A percentile compares a stretch with the other conserved stretches of the same genome.
phyloP scores from a whole-genome alignment of 2,797 vertebrate genomes.

The Staurois parvus region DNA sequence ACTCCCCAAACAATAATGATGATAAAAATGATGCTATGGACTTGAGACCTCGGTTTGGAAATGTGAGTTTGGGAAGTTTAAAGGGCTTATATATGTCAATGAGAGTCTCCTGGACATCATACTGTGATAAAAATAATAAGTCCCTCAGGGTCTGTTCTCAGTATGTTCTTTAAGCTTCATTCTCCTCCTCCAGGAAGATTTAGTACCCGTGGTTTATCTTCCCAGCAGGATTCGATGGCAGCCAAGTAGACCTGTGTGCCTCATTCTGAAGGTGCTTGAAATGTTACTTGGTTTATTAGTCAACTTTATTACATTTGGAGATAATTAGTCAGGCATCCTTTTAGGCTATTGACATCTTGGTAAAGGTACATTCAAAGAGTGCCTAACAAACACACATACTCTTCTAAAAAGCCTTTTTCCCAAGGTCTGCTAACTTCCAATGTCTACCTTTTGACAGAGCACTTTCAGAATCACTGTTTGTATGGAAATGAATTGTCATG shows the following conservation, averaged over 20 bases:
- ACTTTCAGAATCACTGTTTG: not conserved
- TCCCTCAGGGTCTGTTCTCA: constrained; percentile 67
- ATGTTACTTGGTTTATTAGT: constrained; percentile 39
- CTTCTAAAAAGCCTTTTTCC: not conserved
- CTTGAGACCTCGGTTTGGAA: not conserved
- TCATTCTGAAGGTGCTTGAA: constrained; percentile 18
- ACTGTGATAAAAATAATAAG: constrained; percentile 61
- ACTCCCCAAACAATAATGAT: constrained; percentile 1
- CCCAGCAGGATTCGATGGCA: constrained; percentile 34
- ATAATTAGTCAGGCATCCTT: constrained; percentile 34
- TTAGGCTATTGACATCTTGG: constrained; percentile 16
- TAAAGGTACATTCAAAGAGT: constrained; percentile 32
- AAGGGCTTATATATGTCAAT: constrained; percentile 51
- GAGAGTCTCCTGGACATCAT: constrained; percentile 18
- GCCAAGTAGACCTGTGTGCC: constrained; percentile 5
- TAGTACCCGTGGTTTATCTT: constrained; percentile 14
- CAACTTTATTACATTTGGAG: constrained; percentile 38
- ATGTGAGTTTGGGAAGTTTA: constrained; percentile 54
- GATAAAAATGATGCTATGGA: not conserved
- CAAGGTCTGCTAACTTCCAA: not conserved
- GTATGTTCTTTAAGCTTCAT: constrained; percentile 63
- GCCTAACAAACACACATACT: constrained; percentile 1
- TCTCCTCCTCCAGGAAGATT: constrained; percentile 63
- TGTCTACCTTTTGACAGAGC: not conserved
- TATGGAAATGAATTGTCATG: not conserved